These are phyloP conservation scores for Fukomys damarensis DNA, from an alignment of 2,113 vertebrate species.

Conservation along the genomic window DNA sequence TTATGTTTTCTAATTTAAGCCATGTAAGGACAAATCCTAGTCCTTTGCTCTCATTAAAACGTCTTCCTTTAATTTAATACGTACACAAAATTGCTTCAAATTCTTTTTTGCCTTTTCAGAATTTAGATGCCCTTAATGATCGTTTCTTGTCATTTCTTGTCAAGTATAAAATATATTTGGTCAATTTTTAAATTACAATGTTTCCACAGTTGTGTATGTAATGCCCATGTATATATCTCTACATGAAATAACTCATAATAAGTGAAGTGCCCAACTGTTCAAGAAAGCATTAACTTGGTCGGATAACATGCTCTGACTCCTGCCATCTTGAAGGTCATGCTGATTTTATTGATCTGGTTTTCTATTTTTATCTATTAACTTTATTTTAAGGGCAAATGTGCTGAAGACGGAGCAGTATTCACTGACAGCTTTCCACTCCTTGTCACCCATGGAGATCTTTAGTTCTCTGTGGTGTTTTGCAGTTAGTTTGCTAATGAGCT, in stretches of 20 bases:
- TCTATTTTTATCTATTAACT: slow-evolving; percentile 64
- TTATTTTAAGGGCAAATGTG: slow-evolving; percentile 66
- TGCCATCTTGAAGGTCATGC: slow-evolving; percentile 72
- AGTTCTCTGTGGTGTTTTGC: slow-evolving; percentile 54
- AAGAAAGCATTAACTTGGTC: slow-evolving; percentile 20
- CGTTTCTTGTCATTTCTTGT: not conserved
- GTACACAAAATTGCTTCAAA: not conserved
- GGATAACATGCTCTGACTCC: not conserved
- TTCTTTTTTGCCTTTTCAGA: not conserved
- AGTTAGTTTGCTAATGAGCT: slow-evolving; percentile 74
- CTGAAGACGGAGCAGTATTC: slow-evolving; percentile 49
- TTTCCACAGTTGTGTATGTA: not conserved
- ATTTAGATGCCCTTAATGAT: not conserved
- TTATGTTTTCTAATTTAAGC: not conserved
- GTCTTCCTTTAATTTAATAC: not conserved
- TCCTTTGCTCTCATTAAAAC: not conserved
- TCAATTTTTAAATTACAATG: slow-evolving; percentile 29
- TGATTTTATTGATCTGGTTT: slow-evolving; percentile 75
- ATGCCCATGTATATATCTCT: not conserved
- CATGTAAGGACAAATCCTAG: rapidly evolving
- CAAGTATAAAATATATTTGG: not conserved
- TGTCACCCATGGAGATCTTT: slow-evolving; percentile 61
- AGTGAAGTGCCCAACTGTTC: not conserved
- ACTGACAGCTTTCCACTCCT: slow-evolving; percentile 61
- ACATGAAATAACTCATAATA: slow-evolving; percentile 26